Conservation (phyloP, 30 jellyfish, hydroid and myxozoan genomes). For the Pelagia noctiluca region DNA sequence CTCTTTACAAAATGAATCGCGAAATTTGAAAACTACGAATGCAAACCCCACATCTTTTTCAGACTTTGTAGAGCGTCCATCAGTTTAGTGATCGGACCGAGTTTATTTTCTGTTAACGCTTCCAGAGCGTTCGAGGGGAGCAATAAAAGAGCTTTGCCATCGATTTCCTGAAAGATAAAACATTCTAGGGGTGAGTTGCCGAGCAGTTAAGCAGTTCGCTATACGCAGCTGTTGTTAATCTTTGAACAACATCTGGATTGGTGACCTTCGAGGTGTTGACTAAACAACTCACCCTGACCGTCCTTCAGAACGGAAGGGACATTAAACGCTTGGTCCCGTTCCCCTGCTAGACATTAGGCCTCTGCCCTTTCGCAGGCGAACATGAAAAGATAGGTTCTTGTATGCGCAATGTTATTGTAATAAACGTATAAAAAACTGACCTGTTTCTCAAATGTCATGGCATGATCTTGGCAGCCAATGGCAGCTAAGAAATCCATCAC, state of each 20-base stretch:
- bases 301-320: too few relatives aligned
- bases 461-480: slow-evolving; percentile 99
- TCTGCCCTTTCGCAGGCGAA: too few relatives aligned
- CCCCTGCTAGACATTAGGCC: too few relatives aligned
- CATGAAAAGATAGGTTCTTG: neutral
- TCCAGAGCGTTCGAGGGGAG: slow-evolving; percentile 94
- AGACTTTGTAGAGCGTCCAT: slow-evolving; percentile 95
- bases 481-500: slow-evolving; percentile 98
- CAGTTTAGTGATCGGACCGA: slow-evolving; percentile 96
- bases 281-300: too few relatives aligned
- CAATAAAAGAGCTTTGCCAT: slow-evolving; percentile 93
- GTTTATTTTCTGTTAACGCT: slow-evolving; percentile 96
- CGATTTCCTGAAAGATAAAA: slow-evolving; percentile 80
- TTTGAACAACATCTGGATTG: too few relatives aligned
- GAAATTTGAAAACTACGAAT: slow-evolving; percentile 28
- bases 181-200: too few relatives aligned
- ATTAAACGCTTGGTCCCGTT: too few relatives aligned
- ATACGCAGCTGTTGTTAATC: too few relatives aligned
- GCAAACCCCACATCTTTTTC: slow-evolving; percentile 94
- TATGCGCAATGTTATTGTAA: neutral
- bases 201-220: too few relatives aligned
- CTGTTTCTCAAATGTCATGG: slow-evolving; percentile 94
- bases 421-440: slow-evolving; percentile 58
- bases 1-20: slow-evolving; percentile 40
- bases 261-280: too few relatives aligned